A percentile compares a stretch with the other conserved stretches of the same genome.
phyloP scores from a whole-genome alignment of 2,888 invertebrate genomes.

The Apamea crenata region DNA sequence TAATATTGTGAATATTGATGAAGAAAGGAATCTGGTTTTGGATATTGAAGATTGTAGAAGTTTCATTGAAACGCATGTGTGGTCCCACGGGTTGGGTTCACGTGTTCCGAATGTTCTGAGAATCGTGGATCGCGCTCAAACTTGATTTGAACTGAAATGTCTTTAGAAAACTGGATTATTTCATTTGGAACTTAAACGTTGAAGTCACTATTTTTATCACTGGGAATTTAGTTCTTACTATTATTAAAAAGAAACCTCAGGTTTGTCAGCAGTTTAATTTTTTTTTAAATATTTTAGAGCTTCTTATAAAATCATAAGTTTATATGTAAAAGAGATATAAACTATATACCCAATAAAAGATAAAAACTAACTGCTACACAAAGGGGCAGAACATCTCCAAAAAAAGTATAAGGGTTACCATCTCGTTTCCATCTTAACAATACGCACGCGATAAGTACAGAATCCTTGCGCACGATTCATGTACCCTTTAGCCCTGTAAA shows the following conservation, averaged over 20 bases:
- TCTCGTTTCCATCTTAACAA: conserved; percentile 83
- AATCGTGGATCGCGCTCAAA: conserved; percentile 70
- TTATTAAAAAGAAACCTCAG: not conserved
- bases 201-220: conserved; percentile 29
- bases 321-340: not conserved
- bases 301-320: not conserved
- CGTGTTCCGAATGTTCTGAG: conserved; percentile 81
- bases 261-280: no score
- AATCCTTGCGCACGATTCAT: conserved; percentile 88
- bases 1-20: conserved; percentile 91
- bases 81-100: conserved; percentile 86
- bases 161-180: conserved; percentile 60
- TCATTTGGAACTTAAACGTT: conserved; percentile 41
- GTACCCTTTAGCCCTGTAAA: conserved; percentile 83
- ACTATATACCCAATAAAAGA: conserved; percentile 43
- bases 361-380: conserved; percentile 69
- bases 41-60: conserved; percentile 79
- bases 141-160: conserved; percentile 74
- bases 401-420: conserved; percentile 79
- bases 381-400: conserved; percentile 61
- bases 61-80: conserved; percentile 83
- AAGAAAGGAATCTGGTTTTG: conserved; percentile 89
- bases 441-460: conserved; percentile 86
- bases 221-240: conserved; percentile 28
- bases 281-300: not conserved